phyloP scores from a whole-genome alignment of 2,113 vertebrate genomes.

The Emydocephalus ijimae region DNA sequence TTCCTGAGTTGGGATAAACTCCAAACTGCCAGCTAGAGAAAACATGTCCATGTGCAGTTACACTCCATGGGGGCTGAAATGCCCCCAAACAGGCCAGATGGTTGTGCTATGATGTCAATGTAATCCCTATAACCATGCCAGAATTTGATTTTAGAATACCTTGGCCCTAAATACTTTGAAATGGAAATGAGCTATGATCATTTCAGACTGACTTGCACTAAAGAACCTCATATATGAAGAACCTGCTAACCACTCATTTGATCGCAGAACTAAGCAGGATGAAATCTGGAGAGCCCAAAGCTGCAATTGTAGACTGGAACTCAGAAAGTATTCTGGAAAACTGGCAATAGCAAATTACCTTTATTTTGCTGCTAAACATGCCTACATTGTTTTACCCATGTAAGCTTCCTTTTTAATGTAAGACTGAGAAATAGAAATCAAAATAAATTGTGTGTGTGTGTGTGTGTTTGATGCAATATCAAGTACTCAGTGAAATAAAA shows the following conservation, averaged over 20 bases:
- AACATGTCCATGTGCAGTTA: constrained; percentile 6
- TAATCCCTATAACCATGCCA: background rate
- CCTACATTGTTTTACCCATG: background rate
- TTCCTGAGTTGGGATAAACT: background rate
- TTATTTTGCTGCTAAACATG: background rate
- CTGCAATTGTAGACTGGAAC: background rate
- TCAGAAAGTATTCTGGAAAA: background rate
- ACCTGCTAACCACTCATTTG: background rate
- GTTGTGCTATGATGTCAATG: background rate
- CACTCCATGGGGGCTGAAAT: constrained; percentile 15
- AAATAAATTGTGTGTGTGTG: background rate
- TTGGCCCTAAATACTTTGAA: background rate
- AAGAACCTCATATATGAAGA: background rate
- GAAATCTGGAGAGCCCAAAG: background rate
- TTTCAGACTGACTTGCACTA: background rate
- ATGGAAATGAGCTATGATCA: background rate
- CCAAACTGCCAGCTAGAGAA: background rate
- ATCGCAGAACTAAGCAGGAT: background rate
- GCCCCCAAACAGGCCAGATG: constrained; percentile 3
- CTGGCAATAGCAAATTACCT: background rate
- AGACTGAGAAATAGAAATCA: background rate
- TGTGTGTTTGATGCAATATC: background rate
- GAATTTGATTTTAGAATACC: background rate
- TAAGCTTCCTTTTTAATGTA: background rate
- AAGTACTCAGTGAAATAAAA: background rate